Evolutionary conservation across 2,113 vertebrate genomes (phyloP).

Genomic region (Dendrocopos noguchii): DNA sequence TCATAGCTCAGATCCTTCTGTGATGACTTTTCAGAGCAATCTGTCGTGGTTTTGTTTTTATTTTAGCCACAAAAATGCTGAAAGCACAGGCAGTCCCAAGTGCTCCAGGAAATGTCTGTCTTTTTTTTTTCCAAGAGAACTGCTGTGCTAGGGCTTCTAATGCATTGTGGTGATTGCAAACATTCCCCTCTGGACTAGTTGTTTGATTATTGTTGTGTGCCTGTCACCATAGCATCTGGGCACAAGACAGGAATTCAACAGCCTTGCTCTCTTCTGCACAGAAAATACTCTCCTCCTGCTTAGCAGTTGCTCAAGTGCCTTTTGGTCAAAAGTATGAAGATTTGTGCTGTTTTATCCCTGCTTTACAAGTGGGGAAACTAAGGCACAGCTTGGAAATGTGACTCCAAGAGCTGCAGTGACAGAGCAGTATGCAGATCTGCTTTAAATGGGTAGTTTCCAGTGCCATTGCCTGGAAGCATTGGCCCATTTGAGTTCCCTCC

Average conservation of each 20-base stretch:
- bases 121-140: conserved; percentile 9
- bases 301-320: not conserved
- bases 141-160: conserved; percentile 45
- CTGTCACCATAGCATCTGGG: conserved; percentile 59
- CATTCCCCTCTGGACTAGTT: conserved; percentile 2
- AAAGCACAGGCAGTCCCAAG: not conserved
- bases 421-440: not conserved
- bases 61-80: conserved; percentile 49
- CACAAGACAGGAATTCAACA: conserved; percentile 30
- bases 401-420: not conserved
- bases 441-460: not conserved
- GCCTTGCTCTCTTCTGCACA: not conserved
- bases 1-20: not conserved
- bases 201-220: conserved; percentile 32
- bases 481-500: not conserved
- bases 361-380: not conserved
- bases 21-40: not conserved
- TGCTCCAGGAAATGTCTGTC: conserved; percentile 54
- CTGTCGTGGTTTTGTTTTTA: not conserved
- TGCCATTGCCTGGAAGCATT: not conserved
- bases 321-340: not conserved
- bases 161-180: conserved; percentile 42
- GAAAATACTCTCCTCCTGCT: not conserved
- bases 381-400: not conserved
- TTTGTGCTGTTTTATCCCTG: not conserved